Evolutionary conservation across 2,113 vertebrate species (phyloP).

Genomic region (Clarias macrocephalus): DNA sequence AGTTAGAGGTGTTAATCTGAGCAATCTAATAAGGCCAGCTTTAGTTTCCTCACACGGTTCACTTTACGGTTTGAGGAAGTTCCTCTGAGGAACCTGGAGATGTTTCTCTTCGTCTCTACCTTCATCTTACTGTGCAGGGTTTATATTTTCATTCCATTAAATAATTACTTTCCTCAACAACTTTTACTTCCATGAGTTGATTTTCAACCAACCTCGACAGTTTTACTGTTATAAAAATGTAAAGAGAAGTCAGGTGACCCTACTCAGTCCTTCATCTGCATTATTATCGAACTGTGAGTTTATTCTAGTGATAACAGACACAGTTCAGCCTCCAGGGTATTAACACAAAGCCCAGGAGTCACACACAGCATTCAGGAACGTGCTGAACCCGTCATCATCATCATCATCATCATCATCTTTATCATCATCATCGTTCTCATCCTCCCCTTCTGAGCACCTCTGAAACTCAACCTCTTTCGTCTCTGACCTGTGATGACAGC

Average conservation of each 20-base stretch:
- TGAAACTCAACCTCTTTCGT: conserved; percentile 69
- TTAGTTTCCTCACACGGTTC: neutral
- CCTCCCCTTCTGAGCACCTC: conserved; percentile 48
- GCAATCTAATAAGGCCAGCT: neutral
- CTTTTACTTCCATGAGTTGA: neutral
- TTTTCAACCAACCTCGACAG: neutral
- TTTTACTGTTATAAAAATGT: neutral
- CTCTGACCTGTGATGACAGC: conserved; percentile 65
- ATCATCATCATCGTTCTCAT: neutral
- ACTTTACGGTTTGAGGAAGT: neutral
- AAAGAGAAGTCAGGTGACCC: neutral
- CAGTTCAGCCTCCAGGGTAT: neutral
- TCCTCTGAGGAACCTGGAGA: neutral
- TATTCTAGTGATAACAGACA: neutral
- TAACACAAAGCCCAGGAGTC: neutral
- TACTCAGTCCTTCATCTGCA: neutral
- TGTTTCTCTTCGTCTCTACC: neutral
- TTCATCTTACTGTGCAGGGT: neutral
- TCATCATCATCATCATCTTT: conserved; percentile 7
- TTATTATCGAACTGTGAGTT: neutral
- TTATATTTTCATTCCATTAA: neutral
- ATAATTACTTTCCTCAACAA: neutral
- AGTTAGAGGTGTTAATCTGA: neutral
- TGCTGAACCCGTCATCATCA: neutral
- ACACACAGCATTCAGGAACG: neutral